Evolutionary conservation across 53 echinoderm and acorn worm genomes (phyloP), one percentile per base, ranked within the genome.

Genomic region (Hippasteria phrygiana): DNA sequence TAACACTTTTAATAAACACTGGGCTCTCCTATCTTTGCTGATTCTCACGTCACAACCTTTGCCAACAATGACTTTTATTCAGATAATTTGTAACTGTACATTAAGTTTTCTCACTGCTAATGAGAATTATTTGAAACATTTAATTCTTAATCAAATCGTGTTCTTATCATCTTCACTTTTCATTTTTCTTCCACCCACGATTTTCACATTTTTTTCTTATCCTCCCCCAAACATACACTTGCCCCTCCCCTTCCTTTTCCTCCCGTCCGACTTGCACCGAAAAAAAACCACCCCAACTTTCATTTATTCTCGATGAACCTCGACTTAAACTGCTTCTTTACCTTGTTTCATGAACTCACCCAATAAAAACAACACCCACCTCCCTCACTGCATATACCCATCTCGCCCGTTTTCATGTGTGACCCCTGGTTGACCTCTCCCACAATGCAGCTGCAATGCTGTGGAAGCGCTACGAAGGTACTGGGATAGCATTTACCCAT

Each of bases 381-480:
- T 12, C 50, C 76, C 20, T 31, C 62, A 36, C 81, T 62, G 64
- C 65, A 65, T 43, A 43, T 41, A 0, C 3, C 81, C n/a, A n/a
- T n/a, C n/a, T n/a, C n/a, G n/a, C n/a, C 64, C 64, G 6, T 34
- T 26, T 7, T 81, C 65, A 22, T 14, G 40, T 50, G 20, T 32
- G 76, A 76, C 76, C 78, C 80, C 80, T 56, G 53, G 42, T 66
- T 87, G 85, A 62, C 77, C 77, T 91, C 77, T 76, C 87, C 86
- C 62, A 85, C 73, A 75, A 86, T 77, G 81, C 91, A 91, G 91
- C 91, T 91, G 91, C 77, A 85, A 85, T 85, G 85, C 91, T 91
- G 56, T 91, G 91, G 91, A 91, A 77, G 77, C 86, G 91, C 75
- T 82, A 85, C 51, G 82, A 91, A 91, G 91, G 91, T 91, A 91